These are phyloP conservation scores for Sebastes matsubarae DNA, from an alignment of 2,797 vertebrate species.

Conservation along the genomic window DNA sequence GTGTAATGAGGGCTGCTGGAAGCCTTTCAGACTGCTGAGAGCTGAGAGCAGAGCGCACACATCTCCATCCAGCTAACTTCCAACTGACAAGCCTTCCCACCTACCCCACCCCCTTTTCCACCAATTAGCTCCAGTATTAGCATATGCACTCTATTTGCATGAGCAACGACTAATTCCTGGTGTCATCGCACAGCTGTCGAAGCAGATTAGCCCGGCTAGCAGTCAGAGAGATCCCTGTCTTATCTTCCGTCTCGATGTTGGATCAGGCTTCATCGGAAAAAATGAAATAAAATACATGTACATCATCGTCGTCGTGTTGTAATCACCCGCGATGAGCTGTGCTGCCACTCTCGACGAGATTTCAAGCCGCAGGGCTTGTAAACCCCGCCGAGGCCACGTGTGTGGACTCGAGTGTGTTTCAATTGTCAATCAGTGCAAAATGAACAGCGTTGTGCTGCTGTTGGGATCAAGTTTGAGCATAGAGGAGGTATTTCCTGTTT, in stretches of 20 bases:
- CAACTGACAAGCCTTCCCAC: slow-evolving; percentile 50
- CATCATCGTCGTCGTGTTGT: not conserved
- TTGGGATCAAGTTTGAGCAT: slow-evolving; percentile 23
- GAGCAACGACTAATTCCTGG: slow-evolving; percentile 73
- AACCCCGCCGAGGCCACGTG: not conserved
- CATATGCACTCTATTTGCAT: slow-evolving; percentile 76
- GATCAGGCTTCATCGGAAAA: slow-evolving; percentile 18
- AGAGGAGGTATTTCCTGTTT: slow-evolving; percentile 48
- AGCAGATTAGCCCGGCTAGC: slow-evolving; percentile 67
- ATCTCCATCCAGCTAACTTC: slow-evolving; percentile 58
- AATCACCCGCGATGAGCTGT: not conserved
- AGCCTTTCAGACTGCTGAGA: slow-evolving; percentile 47
- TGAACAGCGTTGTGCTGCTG: not conserved
- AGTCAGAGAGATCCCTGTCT: slow-evolving; percentile 53
- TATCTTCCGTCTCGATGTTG: slow-evolving; percentile 36
- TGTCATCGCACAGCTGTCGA: slow-evolving; percentile 76
- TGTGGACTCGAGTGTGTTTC: slow-evolving; percentile 2
- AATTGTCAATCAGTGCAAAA: not conserved
- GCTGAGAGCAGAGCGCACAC: slow-evolving; percentile 34
- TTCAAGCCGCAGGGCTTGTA: slow-evolving; percentile 2
- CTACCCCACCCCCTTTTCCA: slow-evolving; percentile 20
- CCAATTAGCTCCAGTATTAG: slow-evolving; percentile 76
- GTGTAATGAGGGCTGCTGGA: slow-evolving; percentile 57
- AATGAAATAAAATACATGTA: slow-evolving; percentile 6
- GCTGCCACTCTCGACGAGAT: not conserved